Base-by-base conservation (phyloP, 1,140 invertebrate genomes). In the Danaus melanippus region DNA sequence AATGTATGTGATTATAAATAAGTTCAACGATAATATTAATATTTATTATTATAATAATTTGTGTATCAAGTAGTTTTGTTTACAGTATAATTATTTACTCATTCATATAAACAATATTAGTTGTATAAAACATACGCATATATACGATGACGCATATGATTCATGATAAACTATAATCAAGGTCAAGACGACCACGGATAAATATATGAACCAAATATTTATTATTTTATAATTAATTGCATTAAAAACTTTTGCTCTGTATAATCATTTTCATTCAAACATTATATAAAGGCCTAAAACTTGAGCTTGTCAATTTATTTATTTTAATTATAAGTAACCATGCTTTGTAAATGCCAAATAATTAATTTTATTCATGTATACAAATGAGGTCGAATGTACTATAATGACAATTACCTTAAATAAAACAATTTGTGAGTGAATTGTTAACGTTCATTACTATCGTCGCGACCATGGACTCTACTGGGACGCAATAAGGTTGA, bases 11-110 rank as follows among this genome's bases (percentile, higher is more conserved):
- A 60, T 51, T 50, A 54, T 53, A 51, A 32, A 42, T 54, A 42
- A 57, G 50, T 51, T 52, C 49, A 43, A 57, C 40, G 42, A 12
- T 57, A 57, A 46, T n/a, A 52, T 52, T 54, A 47, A 46, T 44
- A 50, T 50, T 59, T 53, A 53, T 58, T 41, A 42, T 44, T 12
- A 48, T 32, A 32, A 32, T 32, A 32, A 32, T 58, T 58, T 58
- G 15, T 52, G 15, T 58, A 49, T 56, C 48, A 12, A 50, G 57
- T 59, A 59, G 51, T 53, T 59, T 50, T 59, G 50, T 58, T 58
- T 58, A 58, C 51, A 42, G 7, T 57, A 42, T 41, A 58, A 41
- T 50, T 45, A 59, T 42, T 48, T 21, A 40, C 43, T 46, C 32
- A 47, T 49, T 59, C 46, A 48, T 59, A 32, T 32, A 53, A 42